Percentiles rank a stretch among this genome's conserved stretches.
phyloP scores from a whole-genome alignment of 2,113 vertebrate genomes.

The Ursus arctos region DNA sequence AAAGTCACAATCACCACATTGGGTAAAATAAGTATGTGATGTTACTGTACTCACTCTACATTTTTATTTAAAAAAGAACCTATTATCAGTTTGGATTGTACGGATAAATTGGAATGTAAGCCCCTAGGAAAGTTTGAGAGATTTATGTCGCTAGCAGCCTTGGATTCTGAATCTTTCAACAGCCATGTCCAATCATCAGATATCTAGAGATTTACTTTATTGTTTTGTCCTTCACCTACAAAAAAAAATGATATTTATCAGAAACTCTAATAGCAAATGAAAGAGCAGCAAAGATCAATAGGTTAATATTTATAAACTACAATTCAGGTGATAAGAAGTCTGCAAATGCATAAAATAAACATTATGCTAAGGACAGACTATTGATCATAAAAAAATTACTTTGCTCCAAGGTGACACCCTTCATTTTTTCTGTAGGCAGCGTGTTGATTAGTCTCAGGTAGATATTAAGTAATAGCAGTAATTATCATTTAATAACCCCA shows the following conservation, averaged over 20 bases:
- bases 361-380: slow-evolving; percentile 36
- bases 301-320: slow-evolving; percentile 51
- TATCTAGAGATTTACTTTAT: background rate
- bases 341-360: slow-evolving; percentile 8
- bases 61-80: background rate
- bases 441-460: background rate
- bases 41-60: background rate
- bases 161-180: background rate
- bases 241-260: background rate
- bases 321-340: slow-evolving; percentile 31
- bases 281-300: slow-evolving; percentile 31
- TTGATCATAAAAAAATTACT: background rate
- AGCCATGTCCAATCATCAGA: background rate
- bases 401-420: background rate
- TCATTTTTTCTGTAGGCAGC: background rate
- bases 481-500: slow-evolving; percentile 5
- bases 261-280: background rate
- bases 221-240: background rate
- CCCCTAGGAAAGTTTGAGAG: background rate
- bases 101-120: background rate
- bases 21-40: background rate
- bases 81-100: background rate
- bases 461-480: background rate
- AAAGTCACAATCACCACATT: background rate
- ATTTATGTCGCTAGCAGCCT: background rate